A percentile compares a stretch with the other conserved stretches of the same genome.
phyloP scores from a whole-genome alignment of 2,888 invertebrate species.

The Lepeophtheirus nordmannii region DNA sequence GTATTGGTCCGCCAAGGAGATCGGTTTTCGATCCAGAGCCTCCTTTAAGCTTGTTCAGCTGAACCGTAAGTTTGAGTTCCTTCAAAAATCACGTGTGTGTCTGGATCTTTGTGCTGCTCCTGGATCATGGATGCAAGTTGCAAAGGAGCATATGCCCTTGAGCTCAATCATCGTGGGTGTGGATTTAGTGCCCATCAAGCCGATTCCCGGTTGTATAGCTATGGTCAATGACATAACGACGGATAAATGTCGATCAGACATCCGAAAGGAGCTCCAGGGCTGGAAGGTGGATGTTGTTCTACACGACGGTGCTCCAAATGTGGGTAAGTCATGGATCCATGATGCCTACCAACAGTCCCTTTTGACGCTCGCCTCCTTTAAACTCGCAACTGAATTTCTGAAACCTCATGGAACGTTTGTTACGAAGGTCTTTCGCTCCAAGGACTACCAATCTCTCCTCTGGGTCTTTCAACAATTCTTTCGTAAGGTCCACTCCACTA shows the following conservation, averaged over 20 bases:
- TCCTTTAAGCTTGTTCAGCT: conserved; percentile 98
- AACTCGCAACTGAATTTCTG: conserved; percentile 75
- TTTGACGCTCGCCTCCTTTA: conserved; percentile 77
- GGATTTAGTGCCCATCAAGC: conserved; percentile 83
- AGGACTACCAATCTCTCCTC: conserved; percentile 84
- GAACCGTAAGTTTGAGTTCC: conserved; percentile 89
- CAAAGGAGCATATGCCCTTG: conserved; percentile 90
- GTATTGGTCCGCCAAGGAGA: conserved; percentile 95
- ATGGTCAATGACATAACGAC: conserved; percentile 91
- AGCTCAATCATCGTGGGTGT: conserved; percentile 88
- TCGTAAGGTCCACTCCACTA: conserved; percentile 90
- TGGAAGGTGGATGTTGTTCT: conserved; percentile 82
- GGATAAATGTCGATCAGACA: conserved; percentile 55
- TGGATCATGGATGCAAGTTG: conserved; percentile 97
- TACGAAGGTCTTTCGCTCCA: conserved; percentile 87
- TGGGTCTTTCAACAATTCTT: conserved; percentile 95
- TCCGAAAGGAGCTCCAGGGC: conserved; percentile 28
- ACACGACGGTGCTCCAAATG: conserved; percentile 96
- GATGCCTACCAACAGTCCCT: conserved; percentile 91
- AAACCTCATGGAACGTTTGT: conserved; percentile 88
- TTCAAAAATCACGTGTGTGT: conserved; percentile 87
- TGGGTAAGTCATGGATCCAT: conserved; percentile 77
- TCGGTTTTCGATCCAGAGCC: conserved; percentile 57
- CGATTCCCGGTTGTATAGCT: conserved; percentile 75
- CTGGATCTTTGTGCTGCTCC: conserved; percentile 98